Conservation (phyloP, 37 sponge, comb jelly and placozoan species). For the Petrosia ficiformis region DNA sequence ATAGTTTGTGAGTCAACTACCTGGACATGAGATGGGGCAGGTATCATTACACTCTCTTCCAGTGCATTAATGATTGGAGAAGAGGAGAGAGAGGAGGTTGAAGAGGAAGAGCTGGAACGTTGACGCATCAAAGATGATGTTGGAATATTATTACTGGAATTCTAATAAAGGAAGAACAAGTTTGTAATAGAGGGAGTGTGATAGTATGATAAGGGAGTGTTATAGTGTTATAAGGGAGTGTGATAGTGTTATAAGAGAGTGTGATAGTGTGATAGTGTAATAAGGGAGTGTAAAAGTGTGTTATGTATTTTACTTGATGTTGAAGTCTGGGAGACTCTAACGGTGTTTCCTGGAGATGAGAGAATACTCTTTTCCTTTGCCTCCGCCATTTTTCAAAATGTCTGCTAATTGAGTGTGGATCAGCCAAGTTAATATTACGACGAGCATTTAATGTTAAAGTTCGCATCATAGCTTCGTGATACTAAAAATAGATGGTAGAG, state of each 20-base stretch:
- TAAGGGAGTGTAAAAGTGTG: too few relatives aligned
- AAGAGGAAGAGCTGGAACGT: too few relatives aligned
- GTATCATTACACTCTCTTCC: neutral
- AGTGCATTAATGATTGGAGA: neutral
- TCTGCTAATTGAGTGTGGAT: neutral
- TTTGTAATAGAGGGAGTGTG: too few relatives aligned
- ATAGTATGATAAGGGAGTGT: neutral
- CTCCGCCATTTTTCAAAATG: conserved; percentile 9
- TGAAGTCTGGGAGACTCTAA: too few relatives aligned
- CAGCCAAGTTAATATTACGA: neutral
- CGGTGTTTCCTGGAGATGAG: too few relatives aligned
- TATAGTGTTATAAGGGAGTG: neutral
- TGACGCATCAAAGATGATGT: too few relatives aligned
- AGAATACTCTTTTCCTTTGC: neutral
- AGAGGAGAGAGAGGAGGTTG: too few relatives aligned
- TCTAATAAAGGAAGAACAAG: too few relatives aligned
- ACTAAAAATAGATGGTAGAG: too few relatives aligned
- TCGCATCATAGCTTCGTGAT: neutral
- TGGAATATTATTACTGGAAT: too few relatives aligned
- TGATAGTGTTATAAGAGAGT: neutral
- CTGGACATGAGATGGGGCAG: conserved; percentile 13
- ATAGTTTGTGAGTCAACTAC: conserved; percentile 31
- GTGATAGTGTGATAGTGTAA: neutral
- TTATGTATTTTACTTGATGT: too few relatives aligned
- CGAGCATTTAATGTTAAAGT: neutral